Evolutionary conservation across 2,888 invertebrate species (phyloP).

Genomic region (Iphiclides podalirius): DNA sequence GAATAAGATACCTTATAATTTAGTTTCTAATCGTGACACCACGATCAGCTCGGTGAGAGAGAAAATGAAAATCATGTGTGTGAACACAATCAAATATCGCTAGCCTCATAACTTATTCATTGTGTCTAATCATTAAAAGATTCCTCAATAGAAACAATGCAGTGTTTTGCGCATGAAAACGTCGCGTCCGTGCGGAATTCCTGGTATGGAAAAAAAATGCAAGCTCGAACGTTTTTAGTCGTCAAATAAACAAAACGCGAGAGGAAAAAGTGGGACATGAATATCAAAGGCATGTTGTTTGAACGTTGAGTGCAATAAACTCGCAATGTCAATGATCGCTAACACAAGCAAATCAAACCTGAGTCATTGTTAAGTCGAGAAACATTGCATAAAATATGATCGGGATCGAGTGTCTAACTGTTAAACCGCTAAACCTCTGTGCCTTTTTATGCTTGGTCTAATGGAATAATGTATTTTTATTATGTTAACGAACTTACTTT

Average conservation of each 20-base stretch:
- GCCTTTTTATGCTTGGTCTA: background rate
- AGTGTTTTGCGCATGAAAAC: too few relatives aligned
- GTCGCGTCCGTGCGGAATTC: too few relatives aligned
- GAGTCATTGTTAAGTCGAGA: conserved; percentile 57
- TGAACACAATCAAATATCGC: conserved; percentile 5
- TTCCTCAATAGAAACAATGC: conserved; percentile 11
- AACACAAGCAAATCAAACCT: conserved; percentile 40
- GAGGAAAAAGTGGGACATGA: conserved; percentile 34
- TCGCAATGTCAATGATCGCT: conserved; percentile 58
- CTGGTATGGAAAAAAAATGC: too few relatives aligned
- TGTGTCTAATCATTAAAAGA: background rate
- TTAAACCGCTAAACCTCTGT: conserved; percentile 1
- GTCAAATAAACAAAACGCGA: conserved; percentile 21
- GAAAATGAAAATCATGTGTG: conserved; percentile 15
- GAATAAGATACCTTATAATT: conserved; percentile 14
- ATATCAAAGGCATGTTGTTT: conserved; percentile 31
- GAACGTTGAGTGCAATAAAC: conserved; percentile 54
- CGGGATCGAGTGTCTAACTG: conserved; percentile 18
- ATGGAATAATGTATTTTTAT: too few relatives aligned
- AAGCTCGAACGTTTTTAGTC: too few relatives aligned
- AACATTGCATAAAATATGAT: conserved; percentile 37
- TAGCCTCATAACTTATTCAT: conserved; percentile 8
- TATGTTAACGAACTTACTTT: background rate
- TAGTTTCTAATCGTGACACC: conserved; percentile 21
- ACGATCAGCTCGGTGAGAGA: conserved; percentile 8